These are phyloP conservation scores for Azorinus chamasolen DNA, from an alignment of 2,888 invertebrate genomes.

Conservation along the genomic window DNA sequence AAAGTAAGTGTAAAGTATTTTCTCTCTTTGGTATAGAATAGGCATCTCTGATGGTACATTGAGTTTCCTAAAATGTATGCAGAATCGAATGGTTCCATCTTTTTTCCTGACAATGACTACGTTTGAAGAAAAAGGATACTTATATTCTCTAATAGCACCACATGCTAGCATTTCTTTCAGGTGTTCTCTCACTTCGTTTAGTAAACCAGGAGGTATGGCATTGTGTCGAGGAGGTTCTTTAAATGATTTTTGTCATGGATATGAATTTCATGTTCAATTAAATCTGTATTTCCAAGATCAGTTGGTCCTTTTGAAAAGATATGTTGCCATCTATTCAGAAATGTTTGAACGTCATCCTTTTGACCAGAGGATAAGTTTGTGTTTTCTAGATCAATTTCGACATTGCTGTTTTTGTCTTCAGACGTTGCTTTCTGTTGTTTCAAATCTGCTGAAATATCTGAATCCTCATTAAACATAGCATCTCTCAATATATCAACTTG, in stretches of 20 bases:
- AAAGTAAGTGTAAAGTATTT: slow-evolving; percentile 18
- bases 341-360: slow-evolving; percentile 1
- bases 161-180: slow-evolving; percentile 29
- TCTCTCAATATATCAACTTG: slow-evolving; percentile 24
- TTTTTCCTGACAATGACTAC: slow-evolving; percentile 31
- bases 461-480: neutral
- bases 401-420: neutral
- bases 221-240: slow-evolving; percentile 23
- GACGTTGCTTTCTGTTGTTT: neutral
- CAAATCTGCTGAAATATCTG: neutral
- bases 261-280: slow-evolving; percentile 23
- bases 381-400: slow-evolving; percentile 11
- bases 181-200: slow-evolving; percentile 33
- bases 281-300: slow-evolving; percentile 18
- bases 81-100: slow-evolving; percentile 25
- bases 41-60: slow-evolving; percentile 22
- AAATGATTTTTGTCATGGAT: slow-evolving; percentile 20
- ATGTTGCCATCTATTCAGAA: slow-evolving; percentile 22
- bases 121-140: slow-evolving; percentile 27
- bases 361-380: slow-evolving; percentile 5
- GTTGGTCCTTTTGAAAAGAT: slow-evolving; percentile 24
- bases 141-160: slow-evolving; percentile 31
- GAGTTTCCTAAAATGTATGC: slow-evolving; percentile 31
- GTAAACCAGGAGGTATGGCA: slow-evolving; percentile 22
- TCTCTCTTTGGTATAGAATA: slow-evolving; percentile 27